Evolutionary conservation across 2,888 invertebrate genomes (phyloP), one percentile per base, ranked within the genome.

Genomic region (Eilema caniola): DNA sequence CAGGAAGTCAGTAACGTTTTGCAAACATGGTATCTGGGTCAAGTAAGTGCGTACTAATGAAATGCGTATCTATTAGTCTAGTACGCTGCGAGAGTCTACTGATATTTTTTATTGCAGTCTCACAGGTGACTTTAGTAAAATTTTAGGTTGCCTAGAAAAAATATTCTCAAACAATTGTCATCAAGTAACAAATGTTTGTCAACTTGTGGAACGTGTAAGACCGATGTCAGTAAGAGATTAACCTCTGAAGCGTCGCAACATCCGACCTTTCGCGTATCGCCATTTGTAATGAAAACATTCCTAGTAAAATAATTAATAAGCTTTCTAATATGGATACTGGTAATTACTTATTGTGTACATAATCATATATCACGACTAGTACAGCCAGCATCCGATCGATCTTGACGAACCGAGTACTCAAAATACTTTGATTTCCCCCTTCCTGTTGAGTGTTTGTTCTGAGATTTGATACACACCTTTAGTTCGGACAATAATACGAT

Each of bases 221-320:
- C 83, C 87, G 89, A 90, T 89, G 89, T 88, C 87, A 81, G 80
- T 81, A 82, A 80, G 78, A 86, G 84, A 90, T 90, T 88, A 89
- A 88, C 85, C 82, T 82, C 78, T 73, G 76, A 82, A 83, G 84
- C 81, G 83, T 63, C 86, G 77, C 76, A 83, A 84, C 83, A 79
- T 81, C 75, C 73, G 81, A 84, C 83, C 85, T 83, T 79, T 77
- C 73, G 73, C 73, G 73, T 79, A 81, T 82, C 80, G 77, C 73
- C 66, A 78, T 78, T 71, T 75, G 72, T 81, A 81, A 82, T 81
- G 78, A 80, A 77, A 78, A 77, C 77, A 78, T 79, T 80, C 65
- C 47, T 75, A 67, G 67, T 62, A 57, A 66, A 74, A 56, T 59
- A 64, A 71, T 62, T 70, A n/a, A n/a, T n/a, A 69, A 73, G 75